These are phyloP conservation scores for Anolis sagrei DNA, from an alignment of 2,113 vertebrate genomes.

Conservation along the genomic window DNA sequence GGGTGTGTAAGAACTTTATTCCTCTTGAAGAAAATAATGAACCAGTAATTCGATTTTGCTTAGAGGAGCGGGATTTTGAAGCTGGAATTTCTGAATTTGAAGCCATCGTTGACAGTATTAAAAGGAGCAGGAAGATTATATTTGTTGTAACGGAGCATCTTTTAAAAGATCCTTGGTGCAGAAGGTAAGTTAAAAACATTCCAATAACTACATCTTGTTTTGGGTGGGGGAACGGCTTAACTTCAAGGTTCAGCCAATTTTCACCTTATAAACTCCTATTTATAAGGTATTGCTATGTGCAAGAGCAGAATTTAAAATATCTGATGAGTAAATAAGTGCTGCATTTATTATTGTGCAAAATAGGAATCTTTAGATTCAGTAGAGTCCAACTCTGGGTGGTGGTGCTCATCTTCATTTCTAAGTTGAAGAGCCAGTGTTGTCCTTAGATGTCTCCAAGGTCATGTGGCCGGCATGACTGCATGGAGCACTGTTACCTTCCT, in stretches of 20 bases:
- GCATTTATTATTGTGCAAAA: no score
- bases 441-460: no score
- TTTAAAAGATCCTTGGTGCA: slow-evolving; percentile 87
- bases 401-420: no score
- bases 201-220: background rate
- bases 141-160: slow-evolving; percentile 90
- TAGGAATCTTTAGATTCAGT: no score
- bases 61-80: slow-evolving; percentile 88
- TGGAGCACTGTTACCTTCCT: no score
- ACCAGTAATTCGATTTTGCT: slow-evolving; percentile 81
- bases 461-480: no score
- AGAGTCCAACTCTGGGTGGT: no score
- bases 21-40: slow-evolving; percentile 79
- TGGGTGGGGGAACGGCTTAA: background rate
- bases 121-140: slow-evolving; percentile 87
- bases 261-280: no score
- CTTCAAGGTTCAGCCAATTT: background rate
- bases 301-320: no score
- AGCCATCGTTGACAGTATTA: slow-evolving; percentile 86
- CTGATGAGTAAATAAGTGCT: no score
- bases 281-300: no score
- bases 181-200: slow-evolving; percentile 78
- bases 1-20: slow-evolving; percentile 85
- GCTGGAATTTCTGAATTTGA: slow-evolving; percentile 82
- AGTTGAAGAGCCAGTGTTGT: no score